Evolutionary conservation across 2,113 vertebrate species (phyloP), one percentile per base, ranked within the genome.

Genomic region (Nerophis ophidion): DNA sequence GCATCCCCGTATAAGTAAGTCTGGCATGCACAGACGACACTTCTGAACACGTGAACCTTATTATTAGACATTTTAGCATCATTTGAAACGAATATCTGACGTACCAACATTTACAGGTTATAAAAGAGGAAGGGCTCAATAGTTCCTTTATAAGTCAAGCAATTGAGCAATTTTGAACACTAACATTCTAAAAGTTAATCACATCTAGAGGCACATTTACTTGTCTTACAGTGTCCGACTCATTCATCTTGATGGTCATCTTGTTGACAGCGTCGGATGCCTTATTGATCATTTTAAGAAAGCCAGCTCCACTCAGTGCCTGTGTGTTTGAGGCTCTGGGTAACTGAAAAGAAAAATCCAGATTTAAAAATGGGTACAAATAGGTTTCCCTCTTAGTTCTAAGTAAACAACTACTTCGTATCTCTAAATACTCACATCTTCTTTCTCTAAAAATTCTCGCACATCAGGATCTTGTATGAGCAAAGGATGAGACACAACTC

Each of bases 181-280:
- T 33, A 34, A 26, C 34, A 6, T 13, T 34, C 33, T 14, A 52
- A 33, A 51, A 55, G 15, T n/a, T 55, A 11, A 57, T 13, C 51
- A 35, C 6, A 61, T 11, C n/a, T 19, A 11, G 9, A 64, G 16
- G 14, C 26, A 68, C 19, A 61, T 48, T 3, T 5, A 79, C 26
- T 26, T 26, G 26, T 26, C 95, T 95, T 81, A 98, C 96, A 5
- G 93, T 90, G 82, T 98, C 96, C 0, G 94, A 94, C 61, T 98
- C 95, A 0, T 97, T 98, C 90, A 98, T 98, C 90, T 96, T 98
- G 81, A 98, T 94, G 74, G 96, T 97, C 94, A 98, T 98, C 89
- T 98, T 98, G 86, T 92, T 98, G 78, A 98, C 94, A 0, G 96
- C 95, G 4, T 98, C 95, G 0, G 96, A 96, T 1, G 95, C 96